These are phyloP conservation scores for Aromia moschata DNA, from an alignment of 2,888 invertebrate species.

Conservation along the genomic window DNA sequence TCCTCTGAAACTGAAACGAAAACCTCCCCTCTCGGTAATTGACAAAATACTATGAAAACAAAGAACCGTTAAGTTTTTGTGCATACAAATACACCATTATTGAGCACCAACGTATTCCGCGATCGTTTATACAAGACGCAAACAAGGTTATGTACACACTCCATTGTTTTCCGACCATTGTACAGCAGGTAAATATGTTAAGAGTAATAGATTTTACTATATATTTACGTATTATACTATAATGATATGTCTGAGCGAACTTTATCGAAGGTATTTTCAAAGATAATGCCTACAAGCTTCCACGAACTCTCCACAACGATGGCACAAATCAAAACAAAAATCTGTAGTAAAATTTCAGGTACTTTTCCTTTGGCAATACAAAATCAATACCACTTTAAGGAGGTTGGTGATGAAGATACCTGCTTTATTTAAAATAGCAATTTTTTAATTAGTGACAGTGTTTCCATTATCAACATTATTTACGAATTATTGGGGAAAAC, in stretches of 20 bases:
- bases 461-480: too few relatives aligned
- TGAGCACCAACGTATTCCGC: conserved; percentile 59
- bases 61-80: conserved; percentile 46
- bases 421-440: too few relatives aligned
- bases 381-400: too few relatives aligned
- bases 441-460: too few relatives aligned
- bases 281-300: conserved; percentile 32
- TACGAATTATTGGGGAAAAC: too few relatives aligned
- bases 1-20: conserved; percentile 36
- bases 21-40: conserved; percentile 49
- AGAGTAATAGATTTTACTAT: conserved; percentile 41
- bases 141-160: conserved; percentile 34
- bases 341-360: too few relatives aligned
- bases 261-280: conserved; percentile 38
- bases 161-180: conserved; percentile 45
- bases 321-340: too few relatives aligned
- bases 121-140: conserved; percentile 39
- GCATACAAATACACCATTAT: conserved; percentile 49
- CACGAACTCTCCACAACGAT: conserved; percentile 30
- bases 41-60: conserved; percentile 46
- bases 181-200: conserved; percentile 51
- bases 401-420: too few relatives aligned
- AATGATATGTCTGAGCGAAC: conserved; percentile 64
- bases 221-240: conserved; percentile 51
- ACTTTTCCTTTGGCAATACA: too few relatives aligned